Percentiles rank a stretch among this genome's conserved stretches.
These are phyloP conservation scores for Polymixis lichenea DNA, from an alignment of 2,888 invertebrate genomes.

Conservation along the genomic window DNA sequence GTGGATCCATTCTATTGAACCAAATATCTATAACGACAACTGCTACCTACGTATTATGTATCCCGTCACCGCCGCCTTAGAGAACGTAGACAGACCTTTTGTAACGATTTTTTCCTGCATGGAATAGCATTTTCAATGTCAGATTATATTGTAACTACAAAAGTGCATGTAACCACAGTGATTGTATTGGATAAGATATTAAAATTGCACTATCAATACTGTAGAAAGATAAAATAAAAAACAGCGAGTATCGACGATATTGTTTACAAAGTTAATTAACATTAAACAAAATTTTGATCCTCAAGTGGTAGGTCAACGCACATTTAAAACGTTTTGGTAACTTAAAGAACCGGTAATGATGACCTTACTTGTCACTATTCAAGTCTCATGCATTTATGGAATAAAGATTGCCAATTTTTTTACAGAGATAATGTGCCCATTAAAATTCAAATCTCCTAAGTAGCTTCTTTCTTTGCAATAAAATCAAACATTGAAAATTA, in stretches of 20 bases:
- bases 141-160: slow-evolving; percentile 7
- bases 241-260: neutral
- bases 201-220: slow-evolving; percentile 35
- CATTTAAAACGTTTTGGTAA: slow-evolving; percentile 22
- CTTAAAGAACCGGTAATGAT: neutral
- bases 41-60: slow-evolving; percentile 16
- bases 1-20: slow-evolving; percentile 71
- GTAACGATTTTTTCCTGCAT: slow-evolving; percentile 30
- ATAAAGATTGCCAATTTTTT: slow-evolving; percentile 10
- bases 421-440: neutral
- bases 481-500: slow-evolving; percentile 47
- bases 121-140: slow-evolving; percentile 23
- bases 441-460: slow-evolving; percentile 13
- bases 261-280: slow-evolving; percentile 27
- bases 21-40: slow-evolving; percentile 58
- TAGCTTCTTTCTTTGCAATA: slow-evolving; percentile 37
- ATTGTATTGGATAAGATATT: slow-evolving; percentile 47
- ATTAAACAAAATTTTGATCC: neutral
- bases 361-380: neutral
- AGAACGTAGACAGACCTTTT: slow-evolving; percentile 34
- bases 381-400: neutral
- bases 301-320: neutral
- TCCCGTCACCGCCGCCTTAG: slow-evolving; percentile 2
- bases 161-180: slow-evolving; percentile 1
- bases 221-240: slow-evolving; percentile 24